These are phyloP conservation scores for Allobates femoralis DNA, from an alignment of 2,797 vertebrate genomes.

Conservation along the genomic window DNA sequence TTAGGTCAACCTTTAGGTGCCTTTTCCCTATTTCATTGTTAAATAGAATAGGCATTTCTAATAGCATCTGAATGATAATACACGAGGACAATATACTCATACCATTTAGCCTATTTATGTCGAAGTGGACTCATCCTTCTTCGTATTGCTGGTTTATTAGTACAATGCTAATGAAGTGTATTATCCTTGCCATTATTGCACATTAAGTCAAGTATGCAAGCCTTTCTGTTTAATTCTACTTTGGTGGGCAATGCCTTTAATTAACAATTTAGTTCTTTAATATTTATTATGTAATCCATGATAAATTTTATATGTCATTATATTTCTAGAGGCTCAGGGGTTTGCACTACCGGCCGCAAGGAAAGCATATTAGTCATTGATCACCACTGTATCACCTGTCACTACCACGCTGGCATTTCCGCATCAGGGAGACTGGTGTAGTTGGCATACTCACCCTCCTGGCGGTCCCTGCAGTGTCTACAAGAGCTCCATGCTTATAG, in stretches of 20 bases:
- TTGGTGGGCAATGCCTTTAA: not conserved
- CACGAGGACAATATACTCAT: not conserved
- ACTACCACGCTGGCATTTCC: too few relatives aligned
- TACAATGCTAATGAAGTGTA: slow-evolving; percentile 5
- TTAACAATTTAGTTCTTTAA: not conserved
- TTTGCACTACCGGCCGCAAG: not conserved
- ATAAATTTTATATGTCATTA: not conserved
- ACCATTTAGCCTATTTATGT: not conserved
- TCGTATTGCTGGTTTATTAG: not conserved
- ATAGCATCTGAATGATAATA: not conserved
- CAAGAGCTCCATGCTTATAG: too few relatives aligned
- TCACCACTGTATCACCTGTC: too few relatives aligned
- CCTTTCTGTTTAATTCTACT: not conserved
- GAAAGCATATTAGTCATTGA: too few relatives aligned
- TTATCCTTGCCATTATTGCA: not conserved
- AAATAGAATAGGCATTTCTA: not conserved
- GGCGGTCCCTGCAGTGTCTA: too few relatives aligned
- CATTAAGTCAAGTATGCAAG: not conserved
- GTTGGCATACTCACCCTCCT: too few relatives aligned
- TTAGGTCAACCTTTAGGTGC: too few relatives aligned
- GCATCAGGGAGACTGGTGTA: too few relatives aligned
- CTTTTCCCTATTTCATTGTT: too few relatives aligned
- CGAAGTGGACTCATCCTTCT: not conserved
- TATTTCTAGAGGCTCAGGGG: not conserved
- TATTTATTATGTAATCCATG: not conserved